Evolutionary conservation across 1,140 invertebrate species (phyloP), one percentile per base, ranked within the genome.

Genomic region (Tetramorium alpestre): DNA sequence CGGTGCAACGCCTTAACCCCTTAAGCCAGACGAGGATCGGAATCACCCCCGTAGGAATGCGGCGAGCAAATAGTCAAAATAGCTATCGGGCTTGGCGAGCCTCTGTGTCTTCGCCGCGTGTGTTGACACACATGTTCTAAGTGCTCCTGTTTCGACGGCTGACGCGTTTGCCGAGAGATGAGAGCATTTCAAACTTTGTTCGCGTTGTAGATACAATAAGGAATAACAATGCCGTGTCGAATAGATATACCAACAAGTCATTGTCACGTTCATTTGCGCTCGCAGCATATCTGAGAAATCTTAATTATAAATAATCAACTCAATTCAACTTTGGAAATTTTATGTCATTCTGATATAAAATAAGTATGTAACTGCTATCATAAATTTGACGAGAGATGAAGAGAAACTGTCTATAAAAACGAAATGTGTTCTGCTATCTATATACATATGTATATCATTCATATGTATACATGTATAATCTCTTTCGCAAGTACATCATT

Each of bases 31-130:
- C 73, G 81, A 80, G 73, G 81, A 65, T 62, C 88, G 69, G 44
- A 58, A 62, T 51, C 70, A 51, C 64, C 54, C 73, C 72, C 80
- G 28, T 72, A 87, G 86, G 76, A 86, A 88, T 88, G 72, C 51
- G 25, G 51, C 25, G 28, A 77, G 51, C 82, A 70, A 89, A 89
- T 89, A 89, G 77, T 81, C 85, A 84, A 84, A 85, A 87, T 89
- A 89, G 75, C 88, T 87, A 62, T 87, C 88, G 89, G 82, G 85
- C 73, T 56, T 82, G 76, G 33, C 77, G 73, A 78, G 73, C 51
- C 47, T 54, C 58, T 18, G n/a, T 85, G 67, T 60, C 73, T 75
- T 84, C 81, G 38, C 47, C 70, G 60, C 80, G 69, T 75, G 80
- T 73, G 69, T 75, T 56, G 54, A 54, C 69, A 60, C 80, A 62